These are phyloP conservation scores for Alces alces DNA, from an alignment of 2,113 vertebrate species.

Conservation along the genomic window DNA sequence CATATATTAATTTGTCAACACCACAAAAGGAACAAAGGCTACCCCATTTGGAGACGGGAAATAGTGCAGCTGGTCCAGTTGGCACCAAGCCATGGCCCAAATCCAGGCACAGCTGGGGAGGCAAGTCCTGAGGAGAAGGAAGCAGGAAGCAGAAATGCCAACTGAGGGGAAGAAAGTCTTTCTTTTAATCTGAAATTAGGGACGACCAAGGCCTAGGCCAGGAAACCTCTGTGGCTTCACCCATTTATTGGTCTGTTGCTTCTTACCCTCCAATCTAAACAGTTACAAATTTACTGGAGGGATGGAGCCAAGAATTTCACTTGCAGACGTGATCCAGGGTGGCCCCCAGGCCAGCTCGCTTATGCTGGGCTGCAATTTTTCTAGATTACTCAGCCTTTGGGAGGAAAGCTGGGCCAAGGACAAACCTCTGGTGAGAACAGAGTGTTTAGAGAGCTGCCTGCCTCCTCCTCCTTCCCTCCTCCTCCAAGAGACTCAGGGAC, in stretches of 20 bases:
- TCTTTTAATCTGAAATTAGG: neutral
- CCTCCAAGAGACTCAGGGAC: neutral
- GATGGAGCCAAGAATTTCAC: accelerated
- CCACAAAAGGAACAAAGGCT: neutral
- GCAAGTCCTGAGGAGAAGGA: neutral
- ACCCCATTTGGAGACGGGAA: neutral
- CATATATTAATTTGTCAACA: accelerated
- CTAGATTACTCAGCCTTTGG: slow-evolving; percentile 15
- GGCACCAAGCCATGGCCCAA: neutral
- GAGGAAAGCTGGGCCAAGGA: slow-evolving; percentile 24
- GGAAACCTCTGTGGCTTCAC: accelerated
- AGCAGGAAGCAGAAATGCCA: neutral
- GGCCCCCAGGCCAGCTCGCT: neutral
- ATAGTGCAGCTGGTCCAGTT: neutral
- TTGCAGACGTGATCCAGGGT: neutral
- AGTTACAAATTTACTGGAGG: neutral
- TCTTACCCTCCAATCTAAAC: neutral
- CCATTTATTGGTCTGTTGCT: neutral
- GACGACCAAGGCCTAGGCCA: neutral
- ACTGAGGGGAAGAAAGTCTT: neutral
- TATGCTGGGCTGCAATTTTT: neutral
- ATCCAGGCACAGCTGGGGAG: neutral
- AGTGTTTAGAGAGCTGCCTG: neutral
- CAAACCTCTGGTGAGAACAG: neutral
- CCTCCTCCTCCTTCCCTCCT: neutral